A percentile compares a stretch with the other conserved stretches of the same genome.
Conservation (phyloP, 1,140 invertebrate species). For the Cecropterus lyciades region DNA sequence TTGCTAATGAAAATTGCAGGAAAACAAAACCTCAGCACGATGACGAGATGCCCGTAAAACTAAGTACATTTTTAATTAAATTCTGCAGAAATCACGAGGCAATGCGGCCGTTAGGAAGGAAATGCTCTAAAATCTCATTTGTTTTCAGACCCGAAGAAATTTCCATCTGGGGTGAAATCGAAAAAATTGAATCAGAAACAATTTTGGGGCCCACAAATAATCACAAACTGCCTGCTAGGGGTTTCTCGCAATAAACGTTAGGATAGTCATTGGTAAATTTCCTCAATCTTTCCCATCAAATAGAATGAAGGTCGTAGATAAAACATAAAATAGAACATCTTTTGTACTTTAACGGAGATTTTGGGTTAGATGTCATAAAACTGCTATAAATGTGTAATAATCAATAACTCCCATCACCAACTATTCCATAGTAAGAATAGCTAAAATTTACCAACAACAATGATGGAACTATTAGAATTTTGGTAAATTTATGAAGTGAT, state of each 20-base stretch:
- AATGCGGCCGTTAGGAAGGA: not conserved
- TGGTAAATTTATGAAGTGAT: no score
- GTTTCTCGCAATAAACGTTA: not conserved
- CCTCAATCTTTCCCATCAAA: not conserved
- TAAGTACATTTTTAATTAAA: slow-evolving; percentile 20
- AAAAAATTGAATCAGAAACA: slow-evolving; percentile 22
- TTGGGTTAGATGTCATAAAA: slow-evolving; percentile 12
- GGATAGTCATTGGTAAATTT: slow-evolving; percentile 16
- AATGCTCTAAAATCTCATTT: slow-evolving; percentile 12
- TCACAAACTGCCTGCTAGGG: not conserved
- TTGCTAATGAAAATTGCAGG: not conserved
- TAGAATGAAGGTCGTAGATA: not conserved
- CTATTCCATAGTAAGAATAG: not conserved
- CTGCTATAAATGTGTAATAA: slow-evolving; percentile 1
- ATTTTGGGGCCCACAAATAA: slow-evolving; percentile 18
- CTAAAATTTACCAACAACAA: not conserved
- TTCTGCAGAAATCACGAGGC: slow-evolving; percentile 10
- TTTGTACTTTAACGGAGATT: not conserved
- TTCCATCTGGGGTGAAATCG: slow-evolving; percentile 13
- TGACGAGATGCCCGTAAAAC: not conserved
- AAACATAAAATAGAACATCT: slow-evolving; percentile 9
- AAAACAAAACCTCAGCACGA: not conserved
- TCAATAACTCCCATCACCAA: not conserved
- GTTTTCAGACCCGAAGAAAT: slow-evolving; percentile 21
- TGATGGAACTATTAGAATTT: no score